Evolutionary conservation across 2,888 invertebrate species (phyloP).

Genomic region (Romanomermis culicivorax): DNA sequence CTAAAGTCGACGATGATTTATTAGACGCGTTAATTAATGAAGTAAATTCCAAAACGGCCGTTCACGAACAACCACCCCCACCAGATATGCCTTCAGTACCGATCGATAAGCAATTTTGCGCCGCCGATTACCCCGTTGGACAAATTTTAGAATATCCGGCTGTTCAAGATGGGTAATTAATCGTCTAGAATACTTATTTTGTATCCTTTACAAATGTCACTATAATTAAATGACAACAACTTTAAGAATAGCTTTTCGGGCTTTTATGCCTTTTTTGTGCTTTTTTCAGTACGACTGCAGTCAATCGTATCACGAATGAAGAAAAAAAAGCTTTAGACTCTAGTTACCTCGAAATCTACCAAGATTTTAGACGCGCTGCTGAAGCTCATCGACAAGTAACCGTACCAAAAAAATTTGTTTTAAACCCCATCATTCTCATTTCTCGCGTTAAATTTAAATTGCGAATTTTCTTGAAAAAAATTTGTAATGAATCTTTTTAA

Average conservation of each 20-base stretch:
- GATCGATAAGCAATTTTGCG: conserved; percentile 56
- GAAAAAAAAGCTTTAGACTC: conserved; percentile 65
- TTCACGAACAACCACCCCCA: background rate
- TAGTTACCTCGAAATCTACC: conserved; percentile 74
- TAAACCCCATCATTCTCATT: conserved; percentile 6
- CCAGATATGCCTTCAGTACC: conserved; percentile 1
- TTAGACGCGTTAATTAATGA: too few relatives aligned
- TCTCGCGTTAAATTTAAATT: background rate
- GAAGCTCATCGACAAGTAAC: conserved; percentile 81
- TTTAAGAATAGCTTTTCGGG: conserved; percentile 5
- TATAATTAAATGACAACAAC: too few relatives aligned
- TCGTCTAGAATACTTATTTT: background rate
- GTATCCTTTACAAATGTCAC: background rate
- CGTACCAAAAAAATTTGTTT: too few relatives aligned
- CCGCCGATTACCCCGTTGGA: conserved; percentile 64
- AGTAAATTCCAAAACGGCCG: background rate
- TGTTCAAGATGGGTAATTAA: conserved; percentile 45
- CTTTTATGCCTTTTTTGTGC: background rate
- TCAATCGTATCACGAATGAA: conserved; percentile 30
- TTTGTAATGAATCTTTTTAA: background rate
- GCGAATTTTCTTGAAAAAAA: background rate
- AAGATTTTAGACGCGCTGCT: conserved; percentile 79
- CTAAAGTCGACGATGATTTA: too few relatives aligned
- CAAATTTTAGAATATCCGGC: conserved; percentile 63
- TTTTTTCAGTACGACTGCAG: conserved; percentile 18